Percentiles rank a stretch among this genome's conserved stretches.
phyloP scores from a whole-genome alignment of 2,888 invertebrate species.

The Hemicrepidius hirtus region DNA sequence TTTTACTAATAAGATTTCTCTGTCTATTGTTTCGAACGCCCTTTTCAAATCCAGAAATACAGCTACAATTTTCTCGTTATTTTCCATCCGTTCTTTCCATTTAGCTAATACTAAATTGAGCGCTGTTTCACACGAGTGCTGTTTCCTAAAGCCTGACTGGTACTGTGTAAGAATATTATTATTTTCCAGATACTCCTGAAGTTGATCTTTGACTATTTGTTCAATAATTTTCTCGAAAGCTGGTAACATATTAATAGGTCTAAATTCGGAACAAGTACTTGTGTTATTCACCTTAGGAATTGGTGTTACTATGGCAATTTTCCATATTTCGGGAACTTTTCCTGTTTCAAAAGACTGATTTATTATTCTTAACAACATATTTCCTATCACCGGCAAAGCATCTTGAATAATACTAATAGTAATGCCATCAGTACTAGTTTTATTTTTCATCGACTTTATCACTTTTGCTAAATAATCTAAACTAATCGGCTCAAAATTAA shows the following conservation, averaged over 20 bases:
- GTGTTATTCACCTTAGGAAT: conserved; percentile 5
- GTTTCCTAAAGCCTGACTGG: conserved; percentile 21
- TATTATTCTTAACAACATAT: not conserved
- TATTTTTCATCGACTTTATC: not conserved
- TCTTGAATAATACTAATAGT: not conserved
- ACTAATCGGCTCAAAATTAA: not conserved
- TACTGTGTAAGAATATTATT: not conserved
- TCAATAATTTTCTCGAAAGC: conserved; percentile 2
- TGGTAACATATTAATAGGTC: conserved; percentile 23
- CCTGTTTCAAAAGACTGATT: not conserved
- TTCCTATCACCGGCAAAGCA: not conserved
- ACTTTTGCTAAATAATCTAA: not conserved
- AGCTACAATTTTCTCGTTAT: not conserved
- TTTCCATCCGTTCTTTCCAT: conserved; percentile 15
- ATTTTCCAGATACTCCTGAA: not conserved
- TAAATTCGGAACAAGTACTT: conserved; percentile 10
- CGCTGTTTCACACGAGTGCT: conserved; percentile 5
- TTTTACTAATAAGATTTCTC: not conserved
- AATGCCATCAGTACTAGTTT: not conserved
- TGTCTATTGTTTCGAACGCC: too few species aligned
- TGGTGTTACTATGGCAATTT: not conserved
- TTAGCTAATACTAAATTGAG: not conserved
- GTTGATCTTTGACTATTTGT: not conserved
- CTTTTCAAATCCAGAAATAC: conserved; percentile 15
- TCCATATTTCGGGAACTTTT: too few species aligned